Conservation (phyloP, 2,113 vertebrate genomes). For the Macquaria australasica region DNA sequence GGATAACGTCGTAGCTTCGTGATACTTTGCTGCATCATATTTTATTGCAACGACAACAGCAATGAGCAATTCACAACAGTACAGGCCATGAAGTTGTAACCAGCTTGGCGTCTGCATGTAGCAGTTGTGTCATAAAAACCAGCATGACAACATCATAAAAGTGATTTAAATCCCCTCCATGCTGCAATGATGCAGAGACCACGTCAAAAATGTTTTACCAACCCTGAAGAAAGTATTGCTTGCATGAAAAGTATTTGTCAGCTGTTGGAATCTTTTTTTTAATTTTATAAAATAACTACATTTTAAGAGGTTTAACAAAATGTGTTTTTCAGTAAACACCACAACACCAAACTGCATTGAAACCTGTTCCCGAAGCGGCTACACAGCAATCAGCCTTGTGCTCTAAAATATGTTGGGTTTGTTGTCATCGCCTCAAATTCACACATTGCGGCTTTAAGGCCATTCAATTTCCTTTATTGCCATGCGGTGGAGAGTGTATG, state of each 20-base stretch:
- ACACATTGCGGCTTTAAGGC: slow-evolving; percentile 29
- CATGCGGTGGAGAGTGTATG: slow-evolving; percentile 18
- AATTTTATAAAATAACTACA: neutral
- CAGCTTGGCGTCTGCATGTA: neutral
- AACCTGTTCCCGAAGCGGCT: neutral
- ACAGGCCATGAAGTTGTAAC: neutral
- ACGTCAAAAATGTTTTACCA: neutral
- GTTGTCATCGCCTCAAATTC: neutral
- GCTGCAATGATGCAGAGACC: neutral
- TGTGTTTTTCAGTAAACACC: neutral
- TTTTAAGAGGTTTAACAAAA: neutral
- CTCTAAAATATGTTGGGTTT: slow-evolving; percentile 9
- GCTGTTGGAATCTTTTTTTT: neutral
- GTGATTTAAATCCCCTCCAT: neutral
- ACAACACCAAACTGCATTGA: neutral
- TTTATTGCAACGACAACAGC: neutral
- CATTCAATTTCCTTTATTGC: slow-evolving; percentile 56
- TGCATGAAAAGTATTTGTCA: neutral
- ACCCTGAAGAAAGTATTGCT: neutral
- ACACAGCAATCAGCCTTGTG: slow-evolving; percentile 13
- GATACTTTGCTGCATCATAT: neutral
- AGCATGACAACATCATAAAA: slow-evolving; percentile 2
- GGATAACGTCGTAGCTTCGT: neutral
- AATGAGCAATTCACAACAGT: neutral
- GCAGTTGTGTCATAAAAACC: neutral